Evolutionary conservation across 2,797 vertebrate genomes (phyloP), one percentile per base, ranked within the genome.

Genomic region (Spizella passerina): DNA sequence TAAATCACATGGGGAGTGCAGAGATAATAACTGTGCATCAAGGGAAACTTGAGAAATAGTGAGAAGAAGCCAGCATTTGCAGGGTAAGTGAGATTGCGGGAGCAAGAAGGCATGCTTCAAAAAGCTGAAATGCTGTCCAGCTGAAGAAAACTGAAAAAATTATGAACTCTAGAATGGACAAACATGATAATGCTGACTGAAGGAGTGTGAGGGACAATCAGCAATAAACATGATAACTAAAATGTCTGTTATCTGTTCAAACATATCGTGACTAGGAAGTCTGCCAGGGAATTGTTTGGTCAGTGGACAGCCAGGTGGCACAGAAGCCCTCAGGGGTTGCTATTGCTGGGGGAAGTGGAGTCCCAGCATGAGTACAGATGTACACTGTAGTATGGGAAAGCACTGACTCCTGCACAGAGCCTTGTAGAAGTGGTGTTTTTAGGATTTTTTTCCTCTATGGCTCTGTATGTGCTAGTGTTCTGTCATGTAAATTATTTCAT

Each of bases 91-190:
- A 68, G 44, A 66, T 6, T 59, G 32, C 39, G 50, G 47, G 60
- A 94, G 30, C 52, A 68, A 64, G 82, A 61, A 61, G 27, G 8
- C 20, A 43, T 20, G 32, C 60, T 90, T 80, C 56, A 55, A 38
- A 77, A 86, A 52, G 26, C 32, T 86, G 49, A 70, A 59, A 7
- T 46, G 13, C 65, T 59, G 61, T 83, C 88, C 72, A 71, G 30
- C 49, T 73, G 44, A 93, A 71, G 44, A 87, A 94, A 72, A 82
- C 38, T 8, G 38, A 47, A 75, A 77, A 44, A 30, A 39, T 47
- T 1, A 43, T 36, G 23, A 88, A 57, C n/a, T 64, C 41, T 82
- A 36, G 38, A 30, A 60, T 43, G 32, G 66, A 39, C 32, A 66
- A 83, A 70, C 9, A 2, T 27, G 49, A 19, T 70, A 75, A 57